Percentiles rank a stretch among this genome's conserved stretches.
phyloP scores from a whole-genome alignment of 2,888 invertebrate genomes.

The Chelonus formosanus region DNA sequence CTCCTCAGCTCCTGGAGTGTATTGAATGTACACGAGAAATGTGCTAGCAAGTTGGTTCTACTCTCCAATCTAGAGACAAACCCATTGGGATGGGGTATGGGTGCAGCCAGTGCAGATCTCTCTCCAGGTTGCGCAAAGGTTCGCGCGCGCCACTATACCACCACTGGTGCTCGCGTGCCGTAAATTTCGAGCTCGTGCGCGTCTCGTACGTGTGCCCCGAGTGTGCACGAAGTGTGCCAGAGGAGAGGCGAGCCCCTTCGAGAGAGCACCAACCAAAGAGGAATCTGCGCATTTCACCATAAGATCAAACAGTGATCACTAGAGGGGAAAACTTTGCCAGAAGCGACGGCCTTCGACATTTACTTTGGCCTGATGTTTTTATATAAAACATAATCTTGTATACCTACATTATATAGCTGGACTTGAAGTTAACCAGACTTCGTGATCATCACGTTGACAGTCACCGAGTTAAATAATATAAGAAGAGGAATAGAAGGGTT shows the following conservation, averaged over 20 bases:
- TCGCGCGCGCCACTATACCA: conserved; percentile 52
- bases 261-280: conserved; percentile 31
- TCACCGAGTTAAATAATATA: not conserved
- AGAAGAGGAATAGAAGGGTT: conserved; percentile 10
- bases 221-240: conserved; percentile 64
- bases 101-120: conserved; percentile 40
- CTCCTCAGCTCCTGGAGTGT: conserved; percentile 7
- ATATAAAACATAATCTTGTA: not conserved
- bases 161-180: conserved; percentile 60
- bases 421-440: too few relatives aligned
- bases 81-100: conserved; percentile 45
- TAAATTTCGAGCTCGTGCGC: conserved; percentile 64
- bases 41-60: conserved; percentile 1
- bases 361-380: conserved; percentile 35
- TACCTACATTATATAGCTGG: too few relatives aligned
- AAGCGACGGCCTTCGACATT: conserved; percentile 44
- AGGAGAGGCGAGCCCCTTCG: conserved; percentile 45
- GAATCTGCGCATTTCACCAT: not conserved
- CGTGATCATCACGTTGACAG: too few relatives aligned
- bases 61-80: conserved; percentile 29
- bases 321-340: not conserved
- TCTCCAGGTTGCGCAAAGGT: conserved; percentile 49
- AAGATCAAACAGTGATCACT: not conserved
- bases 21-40: not conserved
- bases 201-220: conserved; percentile 60